Percentiles rank a stretch among this genome's conserved stretches.
These are phyloP conservation scores for Cebuella pygmaea DNA, from an alignment of 2,797 vertebrate species.

Conservation along the genomic window DNA sequence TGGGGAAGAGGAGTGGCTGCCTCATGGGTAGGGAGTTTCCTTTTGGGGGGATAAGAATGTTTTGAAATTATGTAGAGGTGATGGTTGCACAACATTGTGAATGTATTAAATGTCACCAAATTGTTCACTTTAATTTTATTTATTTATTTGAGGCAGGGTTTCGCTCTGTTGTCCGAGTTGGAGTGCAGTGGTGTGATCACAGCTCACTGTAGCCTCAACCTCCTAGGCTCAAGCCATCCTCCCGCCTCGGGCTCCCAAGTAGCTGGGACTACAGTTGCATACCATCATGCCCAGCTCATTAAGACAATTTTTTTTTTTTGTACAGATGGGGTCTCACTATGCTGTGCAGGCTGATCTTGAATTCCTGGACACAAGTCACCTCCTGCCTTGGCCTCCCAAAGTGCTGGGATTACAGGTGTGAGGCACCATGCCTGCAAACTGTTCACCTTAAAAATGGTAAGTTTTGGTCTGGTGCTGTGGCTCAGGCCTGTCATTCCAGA, in stretches of 20 bases:
- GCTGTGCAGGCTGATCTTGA: not conserved
- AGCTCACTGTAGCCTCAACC: not conserved
- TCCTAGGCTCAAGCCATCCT: not conserved
- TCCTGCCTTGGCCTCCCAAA: not conserved
- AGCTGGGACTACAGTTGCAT: not conserved
- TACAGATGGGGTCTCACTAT: not conserved
- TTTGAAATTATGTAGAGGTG: not conserved
- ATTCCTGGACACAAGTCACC: not conserved
- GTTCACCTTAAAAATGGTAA: not conserved
- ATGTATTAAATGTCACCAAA: not conserved
- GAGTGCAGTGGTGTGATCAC: not conserved
- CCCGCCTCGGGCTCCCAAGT: accelerated
- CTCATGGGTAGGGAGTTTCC: not conserved
- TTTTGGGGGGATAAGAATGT: too few species aligned
- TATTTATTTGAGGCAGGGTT: not conserved
- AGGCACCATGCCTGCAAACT: not conserved
- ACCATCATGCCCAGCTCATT: not conserved
- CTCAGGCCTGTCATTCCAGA: not conserved
- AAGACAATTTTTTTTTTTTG: not conserved
- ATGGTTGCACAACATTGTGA: too few species aligned
- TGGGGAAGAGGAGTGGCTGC: not conserved
- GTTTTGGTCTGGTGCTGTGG: accelerated
- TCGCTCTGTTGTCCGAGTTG: not conserved
- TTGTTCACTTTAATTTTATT: not conserved
- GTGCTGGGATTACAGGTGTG: not conserved